These are phyloP conservation scores for Ethmia dodecea DNA, from an alignment of 2,888 invertebrate genomes.

Conservation along the genomic window DNA sequence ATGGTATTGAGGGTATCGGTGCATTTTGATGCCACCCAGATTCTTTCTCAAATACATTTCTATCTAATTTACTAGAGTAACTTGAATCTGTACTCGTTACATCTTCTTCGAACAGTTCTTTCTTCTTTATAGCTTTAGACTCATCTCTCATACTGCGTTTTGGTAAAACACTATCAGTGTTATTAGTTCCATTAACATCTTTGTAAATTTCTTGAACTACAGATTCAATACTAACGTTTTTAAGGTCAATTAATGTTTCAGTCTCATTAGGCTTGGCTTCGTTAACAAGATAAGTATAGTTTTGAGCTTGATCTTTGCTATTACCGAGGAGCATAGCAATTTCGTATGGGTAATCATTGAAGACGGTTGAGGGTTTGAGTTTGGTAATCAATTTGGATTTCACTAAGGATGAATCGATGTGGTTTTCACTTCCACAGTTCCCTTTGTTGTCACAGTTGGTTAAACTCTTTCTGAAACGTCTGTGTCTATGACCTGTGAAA, in stretches of 20 bases:
- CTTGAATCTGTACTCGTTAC: constrained; percentile 22
- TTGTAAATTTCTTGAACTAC: constrained; percentile 1
- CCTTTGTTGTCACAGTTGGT: constrained; percentile 25
- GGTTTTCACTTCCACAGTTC: neutral
- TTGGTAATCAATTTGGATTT: constrained; percentile 36
- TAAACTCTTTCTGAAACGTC: constrained; percentile 29
- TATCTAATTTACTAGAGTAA: constrained; percentile 21
- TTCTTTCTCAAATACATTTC: constrained; percentile 40
- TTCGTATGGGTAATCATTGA: constrained; percentile 55
- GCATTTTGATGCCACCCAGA: constrained; percentile 42
- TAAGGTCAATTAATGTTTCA: neutral
- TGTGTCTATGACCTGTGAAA: too few species aligned
- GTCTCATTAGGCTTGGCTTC: neutral
- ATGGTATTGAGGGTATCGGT: constrained; percentile 26
- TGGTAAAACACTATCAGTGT: constrained; percentile 15
- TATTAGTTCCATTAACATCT: neutral
- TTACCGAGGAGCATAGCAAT: constrained; percentile 39
- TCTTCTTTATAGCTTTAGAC: constrained; percentile 32
- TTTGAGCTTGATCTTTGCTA: too few species aligned
- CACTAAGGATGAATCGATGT: constrained; percentile 7
- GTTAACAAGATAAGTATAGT: too few species aligned
- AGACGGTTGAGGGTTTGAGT: constrained; percentile 31
- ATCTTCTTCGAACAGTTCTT: constrained; percentile 35
- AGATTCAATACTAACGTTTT: neutral
- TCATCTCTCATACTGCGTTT: constrained; percentile 44